Evolutionary conservation across 2,888 invertebrate genomes (phyloP).

Genomic region (Drosophila longiperda): DNA sequence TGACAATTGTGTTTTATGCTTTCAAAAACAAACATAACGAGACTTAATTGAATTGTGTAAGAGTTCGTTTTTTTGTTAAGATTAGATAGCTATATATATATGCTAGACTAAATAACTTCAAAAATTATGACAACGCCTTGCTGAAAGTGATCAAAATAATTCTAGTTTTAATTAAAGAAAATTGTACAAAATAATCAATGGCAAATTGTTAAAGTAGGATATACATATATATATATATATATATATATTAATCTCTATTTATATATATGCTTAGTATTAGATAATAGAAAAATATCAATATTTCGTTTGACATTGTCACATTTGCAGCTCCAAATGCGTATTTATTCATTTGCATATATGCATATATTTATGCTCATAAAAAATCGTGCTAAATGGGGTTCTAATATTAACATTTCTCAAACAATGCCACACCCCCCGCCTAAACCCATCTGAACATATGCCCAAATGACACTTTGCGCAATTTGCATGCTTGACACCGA

Average conservation of each 20-base stretch:
- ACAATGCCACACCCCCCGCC: neutral
- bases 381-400: conserved; percentile 20
- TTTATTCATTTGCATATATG: conserved; percentile 10
- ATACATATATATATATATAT: neutral
- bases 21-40: neutral
- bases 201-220: neutral
- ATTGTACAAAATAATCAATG: neutral
- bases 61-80: neutral
- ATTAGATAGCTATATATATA: neutral
- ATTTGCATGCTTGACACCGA: conserved; percentile 76
- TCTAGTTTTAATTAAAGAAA: neutral
- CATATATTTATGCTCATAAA: conserved; percentile 12
- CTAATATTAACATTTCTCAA: neutral
- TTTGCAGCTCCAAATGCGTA: conserved; percentile 30
- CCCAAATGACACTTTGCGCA: conserved; percentile 69
- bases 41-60: neutral
- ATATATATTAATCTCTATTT: neutral
- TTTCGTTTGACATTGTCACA: conserved; percentile 58
- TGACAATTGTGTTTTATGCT: neutral
- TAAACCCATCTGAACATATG: conserved; percentile 48
- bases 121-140: neutral
- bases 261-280: neutral
- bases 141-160: neutral
- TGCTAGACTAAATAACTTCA: neutral
- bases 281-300: conserved; percentile 17